Evolutionary conservation across 2,113 vertebrate genomes (phyloP).

Genomic region (Acinonyx jubatus): DNA sequence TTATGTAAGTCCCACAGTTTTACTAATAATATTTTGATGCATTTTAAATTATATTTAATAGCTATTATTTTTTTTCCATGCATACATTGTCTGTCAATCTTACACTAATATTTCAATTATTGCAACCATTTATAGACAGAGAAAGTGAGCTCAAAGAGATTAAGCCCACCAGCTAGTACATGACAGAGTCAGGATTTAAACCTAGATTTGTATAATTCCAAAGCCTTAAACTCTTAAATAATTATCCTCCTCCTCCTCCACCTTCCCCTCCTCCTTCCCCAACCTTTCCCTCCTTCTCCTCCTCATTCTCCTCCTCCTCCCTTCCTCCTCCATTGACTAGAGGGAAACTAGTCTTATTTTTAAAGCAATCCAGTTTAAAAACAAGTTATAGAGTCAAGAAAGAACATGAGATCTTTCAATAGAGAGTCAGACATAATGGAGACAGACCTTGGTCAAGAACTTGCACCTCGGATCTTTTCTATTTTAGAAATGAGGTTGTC

Average conservation of each 20-base stretch:
- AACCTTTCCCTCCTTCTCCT: too few species aligned
- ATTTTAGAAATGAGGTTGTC: not conserved
- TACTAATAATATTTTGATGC: not conserved
- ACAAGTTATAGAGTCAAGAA: not conserved
- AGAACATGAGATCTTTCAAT: not conserved
- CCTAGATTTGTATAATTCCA: not conserved
- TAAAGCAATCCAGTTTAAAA: not conserved
- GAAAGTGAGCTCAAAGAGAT: not conserved
- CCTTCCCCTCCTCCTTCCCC: too few species aligned
- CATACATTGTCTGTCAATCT: not conserved
- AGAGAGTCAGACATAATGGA: not conserved
- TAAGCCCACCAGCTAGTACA: not conserved
- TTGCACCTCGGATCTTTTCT: not conserved
- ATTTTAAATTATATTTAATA: not conserved
- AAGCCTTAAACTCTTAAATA: not conserved
- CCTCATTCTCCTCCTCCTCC: not conserved
- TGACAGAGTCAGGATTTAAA: constrained; percentile 1
- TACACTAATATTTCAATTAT: not conserved
- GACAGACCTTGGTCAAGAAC: not conserved
- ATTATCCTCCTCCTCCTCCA: not conserved
- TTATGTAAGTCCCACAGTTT: not conserved
- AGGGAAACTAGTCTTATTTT: not conserved
- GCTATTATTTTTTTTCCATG: not conserved
- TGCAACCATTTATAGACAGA: not conserved
- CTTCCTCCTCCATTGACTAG: not conserved